Conservation (phyloP, 30 jellyfish, hydroid and myxozoan species). For the Aurelia coerulea region DNA sequence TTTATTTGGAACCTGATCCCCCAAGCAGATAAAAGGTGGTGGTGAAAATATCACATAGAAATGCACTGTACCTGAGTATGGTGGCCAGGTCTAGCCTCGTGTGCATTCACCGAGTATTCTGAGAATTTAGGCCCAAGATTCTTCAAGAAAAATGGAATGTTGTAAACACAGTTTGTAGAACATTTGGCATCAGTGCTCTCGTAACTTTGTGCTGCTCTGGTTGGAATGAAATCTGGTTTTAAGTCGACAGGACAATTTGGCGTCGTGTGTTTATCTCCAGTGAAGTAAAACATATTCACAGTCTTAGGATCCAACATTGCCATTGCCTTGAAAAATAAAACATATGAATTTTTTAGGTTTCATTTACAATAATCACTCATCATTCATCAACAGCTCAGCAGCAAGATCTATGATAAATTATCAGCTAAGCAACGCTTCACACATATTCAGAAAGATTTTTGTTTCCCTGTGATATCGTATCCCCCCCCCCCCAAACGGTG, state of each 20-base stretch:
- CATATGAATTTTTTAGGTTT: too few species aligned
- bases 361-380: too few species aligned
- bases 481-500: too few species aligned
- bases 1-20: too few species aligned
- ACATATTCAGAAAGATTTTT: too few species aligned
- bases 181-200: slow-evolving; percentile 79
- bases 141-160: slow-evolving; percentile 91
- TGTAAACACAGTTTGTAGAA: slow-evolving; percentile 72
- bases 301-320: slow-evolving; percentile 94
- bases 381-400: too few species aligned
- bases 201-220: slow-evolving; percentile 95
- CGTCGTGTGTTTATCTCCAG: slow-evolving; percentile 93
- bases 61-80: slow-evolving; percentile 86
- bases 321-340: slow-evolving; percentile 77
- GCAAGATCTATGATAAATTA: too few species aligned
- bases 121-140: slow-evolving; percentile 96
- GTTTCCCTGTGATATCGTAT: too few species aligned
- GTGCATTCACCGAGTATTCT: slow-evolving; percentile 98
- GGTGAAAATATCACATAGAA: background rate
- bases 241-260: slow-evolving; percentile 96
- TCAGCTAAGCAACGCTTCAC: too few species aligned
- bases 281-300: slow-evolving; percentile 87
- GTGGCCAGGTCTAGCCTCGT: slow-evolving; percentile 99
- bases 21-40: background rate
- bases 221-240: slow-evolving; percentile 89